Conservation (phyloP, 2,113 vertebrate species). For the Lagopus muta region DNA sequence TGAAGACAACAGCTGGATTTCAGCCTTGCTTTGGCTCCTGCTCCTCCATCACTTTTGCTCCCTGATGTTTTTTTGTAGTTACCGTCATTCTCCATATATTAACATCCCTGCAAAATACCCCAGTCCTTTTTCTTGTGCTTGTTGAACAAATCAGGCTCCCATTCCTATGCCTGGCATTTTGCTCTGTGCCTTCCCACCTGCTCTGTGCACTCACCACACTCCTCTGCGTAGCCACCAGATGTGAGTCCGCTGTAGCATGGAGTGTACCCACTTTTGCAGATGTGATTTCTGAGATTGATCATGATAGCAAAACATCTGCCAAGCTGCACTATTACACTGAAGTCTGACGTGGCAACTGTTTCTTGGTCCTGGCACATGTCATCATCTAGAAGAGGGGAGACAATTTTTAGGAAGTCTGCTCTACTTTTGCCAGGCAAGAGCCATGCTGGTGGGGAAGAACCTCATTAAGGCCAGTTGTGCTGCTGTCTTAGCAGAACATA, state of each 20-base stretch:
- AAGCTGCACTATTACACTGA: neutral
- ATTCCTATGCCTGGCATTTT: neutral
- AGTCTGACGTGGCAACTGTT: neutral
- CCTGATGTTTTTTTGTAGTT: neutral
- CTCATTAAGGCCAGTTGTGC: constrained; percentile 20
- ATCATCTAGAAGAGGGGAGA: neutral
- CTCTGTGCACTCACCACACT: neutral
- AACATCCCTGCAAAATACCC: neutral
- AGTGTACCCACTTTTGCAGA: neutral
- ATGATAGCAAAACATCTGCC: constrained; percentile 23
- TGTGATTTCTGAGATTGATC: constrained; percentile 7
- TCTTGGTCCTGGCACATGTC: neutral
- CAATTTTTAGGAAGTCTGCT: constrained; percentile 7
- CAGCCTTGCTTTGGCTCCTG: neutral
- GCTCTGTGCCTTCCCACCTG: neutral
- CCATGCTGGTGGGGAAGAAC: neutral
- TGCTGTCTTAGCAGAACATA: constrained; percentile 5
- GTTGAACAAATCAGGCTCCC: neutral
- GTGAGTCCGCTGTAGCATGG: constrained; percentile 17
- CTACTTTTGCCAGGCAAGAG: neutral
- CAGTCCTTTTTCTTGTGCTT: neutral
- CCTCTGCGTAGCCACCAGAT: neutral
- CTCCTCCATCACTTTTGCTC: neutral
- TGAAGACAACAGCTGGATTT: neutral
- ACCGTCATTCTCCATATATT: fast-evolving